Percentiles rank a stretch among this genome's conserved stretches.
Evolutionary conservation across 2,888 invertebrate species (phyloP).

Genomic region (Xylocampa areola): DNA sequence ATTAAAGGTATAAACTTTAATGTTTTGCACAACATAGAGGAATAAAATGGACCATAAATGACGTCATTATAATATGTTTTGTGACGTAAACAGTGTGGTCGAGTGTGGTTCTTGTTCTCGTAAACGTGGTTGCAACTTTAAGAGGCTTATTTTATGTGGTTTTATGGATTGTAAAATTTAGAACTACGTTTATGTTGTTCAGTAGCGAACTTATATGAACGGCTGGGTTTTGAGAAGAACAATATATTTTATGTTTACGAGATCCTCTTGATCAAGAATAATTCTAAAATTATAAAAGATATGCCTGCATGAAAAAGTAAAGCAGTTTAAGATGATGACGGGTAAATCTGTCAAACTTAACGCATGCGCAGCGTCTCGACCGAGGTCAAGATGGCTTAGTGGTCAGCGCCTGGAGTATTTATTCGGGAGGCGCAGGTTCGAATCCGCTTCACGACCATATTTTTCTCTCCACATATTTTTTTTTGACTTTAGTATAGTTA

Average conservation of each 20-base stretch:
- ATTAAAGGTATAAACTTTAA: constrained; percentile 11
- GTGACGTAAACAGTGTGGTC: constrained; percentile 24
- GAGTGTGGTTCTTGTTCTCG: constrained; percentile 15
- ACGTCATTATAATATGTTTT: constrained; percentile 31
- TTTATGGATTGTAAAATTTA: constrained; percentile 51
- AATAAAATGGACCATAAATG: constrained; percentile 39
- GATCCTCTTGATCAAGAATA: too few species aligned
- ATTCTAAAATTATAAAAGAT: too few species aligned
- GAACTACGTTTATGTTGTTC: constrained; percentile 23
- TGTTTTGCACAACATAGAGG: constrained; percentile 12
- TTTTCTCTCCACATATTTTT: too few species aligned
- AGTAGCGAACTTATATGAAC: constrained; percentile 14
- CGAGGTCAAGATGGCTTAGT: too few species aligned
- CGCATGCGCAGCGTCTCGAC: too few species aligned
- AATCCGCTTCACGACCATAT: too few species aligned
- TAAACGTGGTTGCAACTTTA: constrained; percentile 30
- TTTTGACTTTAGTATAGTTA: too few species aligned
- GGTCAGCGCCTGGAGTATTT: too few species aligned
- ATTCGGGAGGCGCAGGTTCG: too few species aligned
- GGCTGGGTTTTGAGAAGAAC: constrained; percentile 23
- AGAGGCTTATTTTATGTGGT: constrained; percentile 45
- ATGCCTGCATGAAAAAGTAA: too few species aligned
- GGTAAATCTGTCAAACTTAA: too few species aligned
- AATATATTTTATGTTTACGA: constrained; percentile 2
- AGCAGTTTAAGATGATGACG: too few species aligned